Percentiles rank a stretch among this genome's conserved stretches.
Conservation (phyloP, 2,797 vertebrate species). For the Rhinatrema bivittatum region DNA sequence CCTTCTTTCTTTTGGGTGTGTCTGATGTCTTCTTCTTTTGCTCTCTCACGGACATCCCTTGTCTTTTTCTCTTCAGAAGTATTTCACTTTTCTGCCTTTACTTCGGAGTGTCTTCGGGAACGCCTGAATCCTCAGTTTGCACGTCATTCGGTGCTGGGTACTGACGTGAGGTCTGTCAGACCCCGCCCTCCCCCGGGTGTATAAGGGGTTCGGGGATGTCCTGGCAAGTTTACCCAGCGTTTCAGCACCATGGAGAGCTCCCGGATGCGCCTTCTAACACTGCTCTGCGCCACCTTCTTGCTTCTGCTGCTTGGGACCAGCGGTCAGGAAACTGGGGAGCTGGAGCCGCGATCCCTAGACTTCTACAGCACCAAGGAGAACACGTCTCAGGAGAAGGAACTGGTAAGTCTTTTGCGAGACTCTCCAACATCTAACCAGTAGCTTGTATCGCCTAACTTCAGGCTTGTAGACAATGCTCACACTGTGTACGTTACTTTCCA, state of each 20-base stretch:
- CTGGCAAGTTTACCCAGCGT: neutral
- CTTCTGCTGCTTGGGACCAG: conserved; percentile 34
- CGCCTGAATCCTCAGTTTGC: too few species aligned
- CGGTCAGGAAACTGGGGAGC: conserved; percentile 39
- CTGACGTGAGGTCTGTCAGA: conserved; percentile 34
- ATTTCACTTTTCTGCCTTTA: neutral
- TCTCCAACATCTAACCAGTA: too few species aligned
- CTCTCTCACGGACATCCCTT: neutral
- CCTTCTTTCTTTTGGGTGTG: neutral
- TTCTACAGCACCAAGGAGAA: conserved; percentile 39
- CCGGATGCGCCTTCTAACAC: conserved; percentile 36
- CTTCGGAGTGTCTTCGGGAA: too few species aligned
- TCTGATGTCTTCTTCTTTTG: neutral
- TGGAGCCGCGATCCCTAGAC: conserved; percentile 45
- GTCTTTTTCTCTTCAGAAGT: neutral
- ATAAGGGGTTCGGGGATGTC: conserved; percentile 19
- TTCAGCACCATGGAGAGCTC: conserved; percentile 64
- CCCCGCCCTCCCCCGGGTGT: too few species aligned
- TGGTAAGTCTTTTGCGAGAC: conserved; percentile 45
- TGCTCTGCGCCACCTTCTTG: conserved; percentile 45
- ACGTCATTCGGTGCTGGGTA: conserved; percentile 34
- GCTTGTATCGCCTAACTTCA: too few species aligned
- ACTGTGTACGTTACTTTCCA: too few species aligned
- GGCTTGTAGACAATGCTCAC: too few species aligned
- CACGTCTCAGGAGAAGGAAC: conserved; percentile 53